These are phyloP conservation scores for Cosmia trapezina DNA, from an alignment of 2,888 invertebrate species.

Conservation along the genomic window DNA sequence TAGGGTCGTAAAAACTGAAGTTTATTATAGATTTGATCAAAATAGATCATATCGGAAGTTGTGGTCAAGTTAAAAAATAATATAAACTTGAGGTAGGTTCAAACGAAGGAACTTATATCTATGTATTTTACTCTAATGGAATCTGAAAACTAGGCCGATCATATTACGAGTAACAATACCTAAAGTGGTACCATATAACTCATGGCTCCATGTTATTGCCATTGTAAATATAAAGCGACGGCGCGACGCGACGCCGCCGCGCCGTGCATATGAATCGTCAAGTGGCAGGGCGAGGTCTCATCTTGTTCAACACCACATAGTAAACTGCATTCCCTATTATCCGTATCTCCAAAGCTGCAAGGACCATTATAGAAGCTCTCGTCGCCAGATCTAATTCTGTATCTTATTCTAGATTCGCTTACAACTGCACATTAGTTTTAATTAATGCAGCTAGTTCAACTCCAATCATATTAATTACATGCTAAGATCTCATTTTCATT, in stretches of 20 bases:
- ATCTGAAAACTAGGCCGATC: conserved; percentile 42
- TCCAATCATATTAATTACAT: conserved; percentile 78
- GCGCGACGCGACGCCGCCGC: conserved; percentile 62
- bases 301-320: conserved; percentile 46
- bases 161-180: conserved; percentile 40
- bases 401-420: conserved; percentile 68
- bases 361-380: conserved; percentile 31
- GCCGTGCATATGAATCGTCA: conserved; percentile 75
- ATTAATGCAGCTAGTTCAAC: conserved; percentile 75
- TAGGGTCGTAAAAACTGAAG: conserved; percentile 1
- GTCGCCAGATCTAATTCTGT: conserved; percentile 23
- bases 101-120: conserved; percentile 7
- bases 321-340: conserved; percentile 26
- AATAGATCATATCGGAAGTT: conserved; percentile 1
- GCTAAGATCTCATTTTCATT: conserved; percentile 73
- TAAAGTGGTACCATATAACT: conserved; percentile 58
- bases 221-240: conserved; percentile 71
- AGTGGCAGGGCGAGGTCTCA: conserved; percentile 66
- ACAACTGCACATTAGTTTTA: conserved; percentile 75
- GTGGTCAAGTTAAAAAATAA: conserved; percentile 1
- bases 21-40: not conserved
- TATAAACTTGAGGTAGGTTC: not conserved
- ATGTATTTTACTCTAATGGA: conserved; percentile 13
- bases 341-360: conserved; percentile 40
- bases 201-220: conserved; percentile 68